phyloP scores from a whole-genome alignment of 2,113 vertebrate species.

The Columbina picui region DNA sequence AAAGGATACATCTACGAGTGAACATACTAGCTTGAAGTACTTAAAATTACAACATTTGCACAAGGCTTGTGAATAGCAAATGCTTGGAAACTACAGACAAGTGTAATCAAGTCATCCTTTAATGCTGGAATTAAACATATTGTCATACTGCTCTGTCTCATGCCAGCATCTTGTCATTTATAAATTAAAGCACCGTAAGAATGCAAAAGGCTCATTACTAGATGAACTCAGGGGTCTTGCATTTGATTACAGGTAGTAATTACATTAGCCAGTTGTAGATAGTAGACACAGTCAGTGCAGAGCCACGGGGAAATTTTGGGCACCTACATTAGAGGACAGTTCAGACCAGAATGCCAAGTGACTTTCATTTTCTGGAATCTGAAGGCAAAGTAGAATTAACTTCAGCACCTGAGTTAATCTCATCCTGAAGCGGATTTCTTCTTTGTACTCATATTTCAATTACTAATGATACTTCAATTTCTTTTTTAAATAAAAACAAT shows the following conservation, averaged over 20 bases:
- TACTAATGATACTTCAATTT: not conserved
- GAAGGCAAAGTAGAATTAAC: not conserved
- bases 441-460: not conserved
- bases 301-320: not conserved
- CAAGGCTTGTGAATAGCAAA: not conserved
- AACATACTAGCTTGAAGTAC: not conserved
- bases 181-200: not conserved
- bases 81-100: not conserved
- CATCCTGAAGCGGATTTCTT: not conserved
- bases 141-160: not conserved
- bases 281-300: not conserved
- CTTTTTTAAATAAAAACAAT: not conserved
- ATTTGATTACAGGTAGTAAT: not conserved
- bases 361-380: not conserved
- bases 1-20: not conserved
- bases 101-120: not conserved
- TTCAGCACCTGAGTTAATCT: not conserved
- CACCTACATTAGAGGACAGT: not conserved
- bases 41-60: not conserved
- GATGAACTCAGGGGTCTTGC: not conserved
- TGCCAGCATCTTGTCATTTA: not conserved
- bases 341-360: not conserved
- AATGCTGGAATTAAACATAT: not conserved
- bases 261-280: not conserved
- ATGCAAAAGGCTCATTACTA: not conserved